Evolutionary conservation across 2,113 vertebrate species (phyloP), one percentile per base, ranked within the genome.

Genomic region (Oncorhynchus gorbuscha): DNA sequence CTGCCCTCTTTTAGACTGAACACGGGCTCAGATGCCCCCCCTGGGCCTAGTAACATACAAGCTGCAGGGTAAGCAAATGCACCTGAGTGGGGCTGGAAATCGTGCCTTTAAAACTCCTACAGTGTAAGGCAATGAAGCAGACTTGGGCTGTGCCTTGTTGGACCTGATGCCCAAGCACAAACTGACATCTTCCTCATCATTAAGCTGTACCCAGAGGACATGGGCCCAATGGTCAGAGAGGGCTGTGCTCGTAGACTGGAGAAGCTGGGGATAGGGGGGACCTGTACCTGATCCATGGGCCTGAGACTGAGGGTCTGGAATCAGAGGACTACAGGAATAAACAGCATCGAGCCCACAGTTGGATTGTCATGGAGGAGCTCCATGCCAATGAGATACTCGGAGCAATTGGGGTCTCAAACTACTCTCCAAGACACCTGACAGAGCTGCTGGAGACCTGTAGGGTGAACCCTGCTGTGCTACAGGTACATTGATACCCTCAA

Each of bases 271-370:
- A 76, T 76, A 24, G 89, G 90, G 72, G 92, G 18, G 89, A 93
- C 66, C 88, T 92, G 14, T 93, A 91, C 68, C 82, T 92, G 35
- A 75, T 93, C n/a, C 90, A 93, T 72, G 92, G 91, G 89, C 91
- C 91, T 0, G 90, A 91, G 35, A 86, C 79, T 3, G 83, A 84
- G 68, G 89, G 90, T 12, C 69, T 84, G 30, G 76, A 72, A 2
- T 80, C 86, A 55, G 81, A 72, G 0, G 87, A 93, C 68, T 1
- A 58, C 0, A 55, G 71, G 1, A 90, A 93, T 70, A 22, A 24
- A 5, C 72, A 74, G 28, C 72, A 77, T 28, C 80, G 90, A 4
- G 28, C 16, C 1, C 78, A 69, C 48, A 91, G 86, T 77, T 93
- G 92, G 90, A 72, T n/a, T 14, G 74, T 74, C 7, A 73, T 93